These are phyloP conservation scores for Synergus umbraculus DNA, from an alignment of 2,888 invertebrate species.

Conservation along the genomic window DNA sequence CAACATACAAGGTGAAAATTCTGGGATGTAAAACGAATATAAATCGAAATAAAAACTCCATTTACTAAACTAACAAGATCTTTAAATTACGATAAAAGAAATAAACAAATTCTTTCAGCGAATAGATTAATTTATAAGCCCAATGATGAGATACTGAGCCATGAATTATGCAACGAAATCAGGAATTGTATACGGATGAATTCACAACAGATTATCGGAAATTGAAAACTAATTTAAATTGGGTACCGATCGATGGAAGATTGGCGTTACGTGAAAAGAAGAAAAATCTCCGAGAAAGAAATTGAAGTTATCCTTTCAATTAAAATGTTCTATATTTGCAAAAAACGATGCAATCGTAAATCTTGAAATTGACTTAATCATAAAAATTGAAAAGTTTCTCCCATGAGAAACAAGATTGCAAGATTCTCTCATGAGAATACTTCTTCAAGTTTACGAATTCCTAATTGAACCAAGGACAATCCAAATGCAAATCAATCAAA, in stretches of 20 bases:
- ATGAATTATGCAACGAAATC: slow-evolving; percentile 40
- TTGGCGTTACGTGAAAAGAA: slow-evolving; percentile 24
- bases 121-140: slow-evolving; percentile 28
- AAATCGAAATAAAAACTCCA: too few relatives aligned
- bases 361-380: too few relatives aligned
- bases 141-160: slow-evolving; percentile 22
- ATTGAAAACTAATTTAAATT: slow-evolving; percentile 42
- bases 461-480: too few relatives aligned
- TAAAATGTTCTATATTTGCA: not conserved
- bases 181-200: slow-evolving; percentile 40
- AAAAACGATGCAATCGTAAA: not conserved
- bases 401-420: too few relatives aligned
- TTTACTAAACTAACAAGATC: not conserved
- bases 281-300: slow-evolving; percentile 14
- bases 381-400: too few relatives aligned
- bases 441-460: too few relatives aligned
- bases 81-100: not conserved
- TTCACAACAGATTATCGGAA: slow-evolving; percentile 41
- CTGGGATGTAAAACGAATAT: too few relatives aligned
- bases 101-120: not conserved
- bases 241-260: slow-evolving; percentile 34
- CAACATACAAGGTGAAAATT: too few relatives aligned
- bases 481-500: too few relatives aligned
- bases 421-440: too few relatives aligned
- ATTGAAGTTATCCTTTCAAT: not conserved